A percentile compares a stretch with the other conserved stretches of the same genome.
These are phyloP conservation scores for Dufourea novaeangliae DNA, from an alignment of 1,140 invertebrate genomes.

Conservation along the genomic window DNA sequence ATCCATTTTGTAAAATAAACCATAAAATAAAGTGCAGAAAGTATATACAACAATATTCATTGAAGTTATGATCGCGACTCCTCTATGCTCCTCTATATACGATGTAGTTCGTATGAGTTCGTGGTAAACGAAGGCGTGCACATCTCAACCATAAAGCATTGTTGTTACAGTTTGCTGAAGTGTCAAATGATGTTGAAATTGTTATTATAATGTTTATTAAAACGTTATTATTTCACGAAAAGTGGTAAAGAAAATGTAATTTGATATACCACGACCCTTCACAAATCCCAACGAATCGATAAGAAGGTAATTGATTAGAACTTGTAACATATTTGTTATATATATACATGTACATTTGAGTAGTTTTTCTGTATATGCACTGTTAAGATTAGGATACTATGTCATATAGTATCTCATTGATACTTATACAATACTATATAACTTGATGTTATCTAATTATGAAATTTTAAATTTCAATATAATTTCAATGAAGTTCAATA, in stretches of 20 bases:
- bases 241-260: neutral
- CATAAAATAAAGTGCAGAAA: neutral
- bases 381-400: neutral
- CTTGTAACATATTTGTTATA: neutral
- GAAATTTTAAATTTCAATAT: neutral
- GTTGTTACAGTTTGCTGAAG: neutral
- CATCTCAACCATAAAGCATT: neutral
- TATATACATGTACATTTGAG: neutral
- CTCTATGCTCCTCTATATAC: slow-evolving; percentile 21
- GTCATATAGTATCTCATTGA: neutral
- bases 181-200: neutral
- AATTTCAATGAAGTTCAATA: too few relatives aligned
- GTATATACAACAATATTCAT: neutral
- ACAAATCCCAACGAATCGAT: neutral
- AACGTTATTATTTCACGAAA: neutral
- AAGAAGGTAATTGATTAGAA: slow-evolving; percentile 14
- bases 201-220: neutral
- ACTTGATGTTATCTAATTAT: neutral
- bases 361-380: neutral
- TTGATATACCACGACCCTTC: neutral
- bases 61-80: neutral
- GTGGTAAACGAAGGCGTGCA: slow-evolving; percentile 27
- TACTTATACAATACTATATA: neutral
- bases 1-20: neutral
- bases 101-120: slow-evolving; percentile 19